Percentiles rank a stretch among this genome's conserved stretches.
These are phyloP conservation scores for Denticeps clupeoides DNA, from an alignment of 2,797 vertebrate species.

Conservation along the genomic window DNA sequence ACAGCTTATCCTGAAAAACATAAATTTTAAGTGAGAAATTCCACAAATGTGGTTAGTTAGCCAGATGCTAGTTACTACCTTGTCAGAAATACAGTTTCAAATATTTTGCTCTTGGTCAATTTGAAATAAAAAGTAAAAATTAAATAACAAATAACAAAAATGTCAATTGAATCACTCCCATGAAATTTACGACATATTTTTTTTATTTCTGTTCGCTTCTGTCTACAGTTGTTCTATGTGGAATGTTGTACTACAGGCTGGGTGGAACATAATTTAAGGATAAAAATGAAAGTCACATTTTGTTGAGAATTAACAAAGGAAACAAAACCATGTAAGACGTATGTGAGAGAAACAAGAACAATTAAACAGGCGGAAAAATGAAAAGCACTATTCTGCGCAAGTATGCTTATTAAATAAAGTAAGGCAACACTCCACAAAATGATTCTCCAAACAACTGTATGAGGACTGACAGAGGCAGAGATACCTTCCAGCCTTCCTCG, in stretches of 20 bases:
- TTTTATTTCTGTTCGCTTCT: constrained; percentile 38
- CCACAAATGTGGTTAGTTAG: too few relatives aligned
- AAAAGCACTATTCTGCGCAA: constrained; percentile 16
- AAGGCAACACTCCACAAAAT: constrained; percentile 23
- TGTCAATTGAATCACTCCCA: neutral
- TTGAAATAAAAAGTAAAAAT: too few relatives aligned
- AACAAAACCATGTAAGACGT: constrained; percentile 4
- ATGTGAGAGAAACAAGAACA: constrained; percentile 2
- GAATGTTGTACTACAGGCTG: constrained; percentile 32
- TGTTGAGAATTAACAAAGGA: constrained; percentile 14
- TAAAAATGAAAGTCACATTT: constrained; percentile 23
- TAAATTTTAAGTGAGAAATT: too few relatives aligned
- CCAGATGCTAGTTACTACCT: too few relatives aligned
- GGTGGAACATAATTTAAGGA: constrained; percentile 13
- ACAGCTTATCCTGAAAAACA: too few relatives aligned
- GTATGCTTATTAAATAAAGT: constrained; percentile 27
- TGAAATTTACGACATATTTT: constrained; percentile 31
- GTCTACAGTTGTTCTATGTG: constrained; percentile 20
- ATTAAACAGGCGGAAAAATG: neutral
- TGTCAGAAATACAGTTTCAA: too few relatives aligned
- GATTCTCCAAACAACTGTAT: neutral
- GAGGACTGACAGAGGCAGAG: neutral
- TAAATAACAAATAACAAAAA: too few relatives aligned
- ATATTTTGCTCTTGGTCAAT: too few relatives aligned
- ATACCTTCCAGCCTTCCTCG: neutral